phyloP scores from a whole-genome alignment of 2,113 vertebrate species.

The Myiopsitta monachus region DNA sequence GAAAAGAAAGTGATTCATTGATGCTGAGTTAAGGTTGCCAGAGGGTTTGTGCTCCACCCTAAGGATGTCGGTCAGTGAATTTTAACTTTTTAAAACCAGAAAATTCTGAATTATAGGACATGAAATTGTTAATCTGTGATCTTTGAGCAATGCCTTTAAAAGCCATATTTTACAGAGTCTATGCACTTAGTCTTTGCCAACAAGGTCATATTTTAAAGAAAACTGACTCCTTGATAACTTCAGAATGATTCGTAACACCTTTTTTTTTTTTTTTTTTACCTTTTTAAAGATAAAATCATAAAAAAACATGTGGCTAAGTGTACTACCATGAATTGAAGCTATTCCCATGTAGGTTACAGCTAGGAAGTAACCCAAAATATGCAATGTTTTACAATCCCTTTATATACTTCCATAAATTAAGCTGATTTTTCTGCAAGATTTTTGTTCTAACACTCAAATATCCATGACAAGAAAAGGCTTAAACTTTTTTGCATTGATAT shows the following conservation, averaged over 20 bases:
- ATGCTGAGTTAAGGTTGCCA: background rate
- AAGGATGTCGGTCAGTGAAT: background rate
- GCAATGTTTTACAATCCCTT: background rate
- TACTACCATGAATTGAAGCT: background rate
- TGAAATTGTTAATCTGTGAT: background rate
- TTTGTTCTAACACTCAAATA: background rate
- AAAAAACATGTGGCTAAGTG: background rate
- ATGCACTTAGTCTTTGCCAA: background rate
- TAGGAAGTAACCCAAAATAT: background rate
- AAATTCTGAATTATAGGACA: background rate
- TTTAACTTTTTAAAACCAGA: background rate
- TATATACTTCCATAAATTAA: background rate
- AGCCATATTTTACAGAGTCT: background rate
- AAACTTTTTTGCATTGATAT: background rate
- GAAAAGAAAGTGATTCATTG: background rate
- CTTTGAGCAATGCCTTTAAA: background rate
- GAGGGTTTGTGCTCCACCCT: background rate
- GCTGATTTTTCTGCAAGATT: background rate
- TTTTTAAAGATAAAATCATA: background rate
- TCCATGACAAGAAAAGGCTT: background rate
- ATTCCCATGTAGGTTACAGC: too few relatives aligned
- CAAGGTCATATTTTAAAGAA: background rate
- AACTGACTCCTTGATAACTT: background rate
- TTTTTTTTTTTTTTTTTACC: background rate
- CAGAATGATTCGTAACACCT: background rate